Evolutionary conservation across 1,140 invertebrate genomes (phyloP).

Genomic region (Fopius arisanus): DNA sequence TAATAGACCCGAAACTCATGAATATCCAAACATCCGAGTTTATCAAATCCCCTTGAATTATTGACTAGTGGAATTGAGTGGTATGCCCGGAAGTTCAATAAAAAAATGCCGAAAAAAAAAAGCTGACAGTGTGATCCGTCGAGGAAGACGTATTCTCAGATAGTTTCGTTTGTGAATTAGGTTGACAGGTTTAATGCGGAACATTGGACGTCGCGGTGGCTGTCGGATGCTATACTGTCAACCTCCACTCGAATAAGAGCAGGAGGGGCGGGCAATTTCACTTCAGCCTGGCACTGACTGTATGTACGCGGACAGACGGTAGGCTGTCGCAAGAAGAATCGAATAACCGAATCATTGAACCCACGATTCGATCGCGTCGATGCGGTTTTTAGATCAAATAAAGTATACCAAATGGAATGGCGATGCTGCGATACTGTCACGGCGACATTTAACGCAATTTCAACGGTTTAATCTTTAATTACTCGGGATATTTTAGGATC

Average conservation of each 20-base stretch:
- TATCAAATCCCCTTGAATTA: not conserved
- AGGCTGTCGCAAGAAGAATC: not conserved
- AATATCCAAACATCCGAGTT: no score
- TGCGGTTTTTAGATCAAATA: conserved; percentile 13
- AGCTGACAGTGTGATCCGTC: not conserved
- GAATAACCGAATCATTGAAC: conserved; percentile 25
- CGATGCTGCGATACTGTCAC: not conserved
- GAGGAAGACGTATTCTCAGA: conserved; percentile 12
- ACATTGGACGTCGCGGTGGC: conserved; percentile 10
- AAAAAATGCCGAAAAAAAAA: not conserved
- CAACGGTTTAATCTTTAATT: not conserved
- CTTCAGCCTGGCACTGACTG: not conserved
- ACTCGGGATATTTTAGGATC: not conserved
- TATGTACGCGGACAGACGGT: not conserved
- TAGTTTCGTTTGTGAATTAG: conserved; percentile 14
- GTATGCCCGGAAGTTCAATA: not conserved
- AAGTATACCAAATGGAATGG: conserved; percentile 10
- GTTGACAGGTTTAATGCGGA: conserved; percentile 21
- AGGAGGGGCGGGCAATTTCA: not conserved
- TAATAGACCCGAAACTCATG: no score
- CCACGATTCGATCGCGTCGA: conserved; percentile 19
- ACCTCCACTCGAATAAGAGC: not conserved
- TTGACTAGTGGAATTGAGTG: not conserved
- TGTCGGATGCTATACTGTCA: conserved; percentile 6
- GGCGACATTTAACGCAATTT: not conserved